Base-by-base conservation (phyloP, 1,140 invertebrate species). In the Saxidomus purpurata region DNA sequence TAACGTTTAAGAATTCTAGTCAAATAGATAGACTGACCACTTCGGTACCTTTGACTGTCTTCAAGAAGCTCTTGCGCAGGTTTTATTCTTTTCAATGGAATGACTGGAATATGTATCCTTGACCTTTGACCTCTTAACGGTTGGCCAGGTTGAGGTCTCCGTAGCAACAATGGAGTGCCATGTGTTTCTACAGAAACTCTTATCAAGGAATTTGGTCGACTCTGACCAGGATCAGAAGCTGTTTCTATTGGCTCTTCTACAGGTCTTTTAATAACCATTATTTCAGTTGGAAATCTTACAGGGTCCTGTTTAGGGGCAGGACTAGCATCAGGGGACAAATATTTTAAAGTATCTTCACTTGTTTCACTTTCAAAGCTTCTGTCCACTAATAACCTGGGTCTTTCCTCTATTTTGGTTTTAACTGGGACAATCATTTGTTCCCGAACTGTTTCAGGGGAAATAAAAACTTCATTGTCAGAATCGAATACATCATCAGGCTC, bases 11-110 rank as follows among this genome's bases (percentile, higher is more conserved):
- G 85, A 80, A 94, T 94, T 55, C 93, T 90, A 52, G 91, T 90
- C 77, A 93, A 90, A 69, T 93, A 94, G 28, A 93, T 91, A 34
- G 93, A 93, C 82, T 94, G 93, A 25, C 94, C 94, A 85, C 92
- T 93, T 74, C 93, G 86, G 81, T 94, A 95, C 34, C 94, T 91
- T 87, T 94, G 93, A 81, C 94, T 94, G 61, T 95, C 94, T 38
- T 95, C 90, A 55, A 94, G 87, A 4, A 95, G 93, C 74, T 95
- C 94, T 36, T 94, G 93, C 38, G 94, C 94, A 40, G 94, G 94
- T 89, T 94, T 93, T 38, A 95, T 92, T 52, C 92, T 88, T 36
- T 90, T 90, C 11, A 83, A 34, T 82, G 87, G 87, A 82, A 83
- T 89, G 79, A 83, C 69, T 34, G 87, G 69, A 52, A 83, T 69